Conservation (phyloP, 2,113 vertebrate species). For the Charadrius vociferus region DNA sequence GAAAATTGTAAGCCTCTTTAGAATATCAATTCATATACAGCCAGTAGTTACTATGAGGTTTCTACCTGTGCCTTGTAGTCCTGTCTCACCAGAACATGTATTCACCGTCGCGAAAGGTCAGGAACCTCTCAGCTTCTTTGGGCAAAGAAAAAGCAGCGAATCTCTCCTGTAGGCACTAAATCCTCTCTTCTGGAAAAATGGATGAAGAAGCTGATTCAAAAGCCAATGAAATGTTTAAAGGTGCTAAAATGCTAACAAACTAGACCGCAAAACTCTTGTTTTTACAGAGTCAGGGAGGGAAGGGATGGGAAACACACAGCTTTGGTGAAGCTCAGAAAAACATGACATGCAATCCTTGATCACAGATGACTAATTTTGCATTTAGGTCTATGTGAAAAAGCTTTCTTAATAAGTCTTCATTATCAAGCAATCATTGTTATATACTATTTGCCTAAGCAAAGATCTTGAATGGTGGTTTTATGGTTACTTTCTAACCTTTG, state of each 20-base stretch:
- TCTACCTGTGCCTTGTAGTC: not conserved
- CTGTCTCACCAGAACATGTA: fast-evolving
- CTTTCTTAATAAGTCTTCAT: not conserved
- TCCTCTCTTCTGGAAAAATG: not conserved
- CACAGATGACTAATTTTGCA: not conserved
- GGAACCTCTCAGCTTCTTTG: not conserved
- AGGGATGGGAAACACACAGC: fast-evolving
- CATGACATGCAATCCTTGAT: not conserved
- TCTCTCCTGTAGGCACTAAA: not conserved
- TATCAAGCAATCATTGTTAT: not conserved
- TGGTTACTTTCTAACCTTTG: not conserved
- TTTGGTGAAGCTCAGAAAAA: not conserved
- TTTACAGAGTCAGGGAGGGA: not conserved
- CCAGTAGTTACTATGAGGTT: not conserved
- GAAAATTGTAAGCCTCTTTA: not conserved
- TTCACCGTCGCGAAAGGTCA: not conserved
- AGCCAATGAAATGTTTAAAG: not conserved
- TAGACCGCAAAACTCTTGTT: not conserved
- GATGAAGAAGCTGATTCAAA: not conserved
- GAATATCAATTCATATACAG: not conserved
- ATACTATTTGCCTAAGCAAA: not conserved
- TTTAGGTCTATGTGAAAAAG: not conserved
- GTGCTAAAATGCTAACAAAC: not conserved
- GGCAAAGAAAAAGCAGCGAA: not conserved
- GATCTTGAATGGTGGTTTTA: not conserved